Evolutionary conservation across 2,888 invertebrate genomes (phyloP), one percentile per base, ranked within the genome.

Genomic region (Drosophila ustulata): DNA sequence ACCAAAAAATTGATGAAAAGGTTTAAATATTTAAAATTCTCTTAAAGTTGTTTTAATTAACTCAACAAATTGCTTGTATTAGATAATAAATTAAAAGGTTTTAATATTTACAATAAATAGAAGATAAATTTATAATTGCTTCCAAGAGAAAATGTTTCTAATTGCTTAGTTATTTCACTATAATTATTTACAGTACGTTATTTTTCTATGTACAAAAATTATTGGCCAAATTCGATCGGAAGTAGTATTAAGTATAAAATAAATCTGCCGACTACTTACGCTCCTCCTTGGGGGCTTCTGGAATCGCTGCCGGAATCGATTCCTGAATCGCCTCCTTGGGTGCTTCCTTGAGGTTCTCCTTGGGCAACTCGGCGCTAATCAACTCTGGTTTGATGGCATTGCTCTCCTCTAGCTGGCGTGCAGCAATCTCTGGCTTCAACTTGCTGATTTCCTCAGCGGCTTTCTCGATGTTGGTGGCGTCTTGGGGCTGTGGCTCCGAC

Each of bases 321-420:
- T 74, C 68, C 49, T 75, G 80, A 3, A 72, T 18, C 37, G 65
- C 45, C 28, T 83, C 77, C 66, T 80, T 71, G 52, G 37, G 39
- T 41, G 39, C 56, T 28, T 83, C 75, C 66, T 84, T 71, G 50
- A 37, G 50, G 18, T 30, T 18, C 30, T 72, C 53, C 58, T 62
- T 58, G 26, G 58, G 61, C n/a, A 64, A 58, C 18, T 81, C 74
- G 2, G 59, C 49, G 3, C 37, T 45, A 37, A 75, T 71, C 32
- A 64, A 64, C 53, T 84, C 85, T 63, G 75, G 80, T 43, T 89
- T 87, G 26, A 82, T 71, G 56, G 78, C 77, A 62, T 80, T 84
- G 32, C 66, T 82, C 57, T 90, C 90, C 41, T 90, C 91, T 50
- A 90, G 63, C 43, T 82, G 82, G 11, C 89, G 87, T 9, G 77